Base-by-base conservation (phyloP, 2,888 invertebrate species). In the Eurytoma adleriae region DNA sequence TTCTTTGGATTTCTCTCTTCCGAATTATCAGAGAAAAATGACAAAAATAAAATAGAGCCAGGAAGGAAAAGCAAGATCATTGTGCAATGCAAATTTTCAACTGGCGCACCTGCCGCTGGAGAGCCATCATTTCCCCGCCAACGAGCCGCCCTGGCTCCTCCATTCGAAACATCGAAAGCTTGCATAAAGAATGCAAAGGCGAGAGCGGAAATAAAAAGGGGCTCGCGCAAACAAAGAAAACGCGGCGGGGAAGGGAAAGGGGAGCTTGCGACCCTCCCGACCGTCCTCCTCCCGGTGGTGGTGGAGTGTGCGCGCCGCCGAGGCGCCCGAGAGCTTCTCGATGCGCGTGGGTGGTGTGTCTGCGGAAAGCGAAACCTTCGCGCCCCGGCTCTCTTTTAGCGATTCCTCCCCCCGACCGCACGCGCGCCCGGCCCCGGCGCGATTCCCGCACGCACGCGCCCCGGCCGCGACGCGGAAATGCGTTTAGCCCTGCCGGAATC, bases 401-500 rank as follows among this genome's bases (percentile, higher is more conserved):
- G 40, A 40, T 40, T 40, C 40, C 40, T 40, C 40, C 40, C 40
- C 10, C 40, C 7, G 40, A 3, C 40, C 40, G 40, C 40, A 40
- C 24, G 24, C 24, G 24, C 24, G 2, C 50, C 1, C 10, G 14
- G 50, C 40, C 12, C 3, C 16, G 24, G 30, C 30, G 62, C 64
- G 18, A 12, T n/a, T 14, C 68, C 54, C 73, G 24, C 61, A 71
- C 68, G 57, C 30, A 62, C 57, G 50, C 50, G 59, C 30, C 12
- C 13, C n/a, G 12, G 57, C 20, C 18, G 50, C 20, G n/a, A 7
- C 82, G 82, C 77, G 81, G 72, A 83, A 84, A 83, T 84, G 83
- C 85, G 83, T 84, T 85, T 84, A 84, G 83, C 81, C 13, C n/a
- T 78, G 18, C 82, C 54, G 69, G 83, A 84, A 84, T 84, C 83